Evolutionary conservation across 92 coral and sea anemone species (phyloP), one percentile per base, ranked within the genome.

Genomic region (Blastomussa wellsi): DNA sequence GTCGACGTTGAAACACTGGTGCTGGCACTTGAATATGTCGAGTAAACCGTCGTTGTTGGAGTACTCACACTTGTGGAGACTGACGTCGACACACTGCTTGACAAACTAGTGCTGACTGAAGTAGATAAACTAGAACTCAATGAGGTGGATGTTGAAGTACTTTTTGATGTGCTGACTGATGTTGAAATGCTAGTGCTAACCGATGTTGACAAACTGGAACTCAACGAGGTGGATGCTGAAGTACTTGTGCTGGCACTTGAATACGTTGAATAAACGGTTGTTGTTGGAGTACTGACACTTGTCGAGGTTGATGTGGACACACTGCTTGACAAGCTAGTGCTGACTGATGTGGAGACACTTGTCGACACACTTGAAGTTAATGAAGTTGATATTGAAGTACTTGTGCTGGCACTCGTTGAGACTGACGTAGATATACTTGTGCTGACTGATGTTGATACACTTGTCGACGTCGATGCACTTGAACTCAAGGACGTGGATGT

Each of bases 11-110:
- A 57, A 7, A 12, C 24, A 57, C 65, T 57, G 0, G 65, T 32
- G 38, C 72, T 31, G 20, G 72, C 38, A 66, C 38, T 28, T 66
- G 38, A 28, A 66, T 66, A 66, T 28, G 72, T 66, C 7, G 83
- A 79, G 39, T 36, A 66, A 29, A 79, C 82, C 3, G 89, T 77
- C 19, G 90, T 55, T 4, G 86, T 71, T 48, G 84, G 69, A 36
- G 79, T n/a, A 32, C 72, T 66, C 38, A 31, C 72, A 31, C 72
- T 32, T 29, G 35, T 29, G 29, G 72, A 66, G 0, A 68, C 57
- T 41, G 79, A 64, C 0, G 31, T 83, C 1, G 62, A 55, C 26
- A 60, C 66, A n/a, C 66, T 60, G 28, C 62, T 55, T 55, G 62
- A 60, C 13, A 60, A 9, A 60, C 66, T 60, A 24, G 66, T 60